Conservation (phyloP, 1,140 invertebrate genomes). For the Anagrus nilaparvatae region DNA sequence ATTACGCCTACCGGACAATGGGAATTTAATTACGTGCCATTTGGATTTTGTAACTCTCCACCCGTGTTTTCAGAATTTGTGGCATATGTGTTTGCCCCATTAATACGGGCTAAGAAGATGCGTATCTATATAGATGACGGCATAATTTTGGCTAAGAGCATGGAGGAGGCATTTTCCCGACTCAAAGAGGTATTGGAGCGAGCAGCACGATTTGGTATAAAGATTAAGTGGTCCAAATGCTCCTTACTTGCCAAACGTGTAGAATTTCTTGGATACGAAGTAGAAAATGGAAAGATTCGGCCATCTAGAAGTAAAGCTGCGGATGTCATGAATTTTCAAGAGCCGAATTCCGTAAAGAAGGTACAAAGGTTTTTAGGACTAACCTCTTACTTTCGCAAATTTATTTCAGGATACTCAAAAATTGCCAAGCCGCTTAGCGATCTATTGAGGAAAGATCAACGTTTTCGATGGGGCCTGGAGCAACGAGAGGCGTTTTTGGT, state of each 20-base stretch:
- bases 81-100: slow-evolving; percentile 2
- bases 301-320: slow-evolving; percentile 3
- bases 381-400: slow-evolving; percentile 12
- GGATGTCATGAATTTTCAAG: slow-evolving; percentile 10
- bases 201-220: slow-evolving; percentile 2
- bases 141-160: slow-evolving; percentile 1
- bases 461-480: slow-evolving; percentile 10
- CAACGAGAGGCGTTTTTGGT: slow-evolving; percentile 10
- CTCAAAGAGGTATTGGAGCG: slow-evolving; percentile 1
- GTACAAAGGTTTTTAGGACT: slow-evolving; percentile 13
- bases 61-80: slow-evolving; percentile 10
- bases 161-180: slow-evolving; percentile 1
- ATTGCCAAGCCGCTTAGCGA: slow-evolving; percentile 13
- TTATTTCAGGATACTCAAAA: slow-evolving; percentile 5
- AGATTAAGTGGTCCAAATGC: slow-evolving; percentile 13
- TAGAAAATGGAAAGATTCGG: slow-evolving; percentile 8
- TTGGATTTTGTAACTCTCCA: slow-evolving; percentile 24
- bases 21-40: slow-evolving; percentile 23
- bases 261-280: slow-evolving; percentile 11
- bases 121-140: slow-evolving; percentile 13
- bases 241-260: slow-evolving; percentile 9
- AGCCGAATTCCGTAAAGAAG: slow-evolving; percentile 6
- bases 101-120: background rate
- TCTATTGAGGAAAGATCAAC: slow-evolving; percentile 7
- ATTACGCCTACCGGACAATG: slow-evolving; percentile 18